These are phyloP conservation scores for Linepithema humile DNA, from an alignment of 1,140 invertebrate species.

Conservation along the genomic window DNA sequence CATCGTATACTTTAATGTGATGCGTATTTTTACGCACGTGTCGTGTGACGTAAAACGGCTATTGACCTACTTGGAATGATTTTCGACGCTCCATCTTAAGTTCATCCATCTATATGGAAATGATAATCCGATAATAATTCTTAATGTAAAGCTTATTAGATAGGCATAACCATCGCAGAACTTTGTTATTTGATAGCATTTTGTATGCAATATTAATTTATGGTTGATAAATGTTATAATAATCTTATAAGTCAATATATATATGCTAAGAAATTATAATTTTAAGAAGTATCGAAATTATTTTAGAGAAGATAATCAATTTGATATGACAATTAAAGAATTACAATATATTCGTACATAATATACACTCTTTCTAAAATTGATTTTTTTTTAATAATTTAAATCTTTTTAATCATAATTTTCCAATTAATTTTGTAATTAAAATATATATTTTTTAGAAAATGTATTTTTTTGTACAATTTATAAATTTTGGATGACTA, in stretches of 20 bases:
- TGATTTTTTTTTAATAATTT: not conserved
- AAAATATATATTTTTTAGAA: not conserved
- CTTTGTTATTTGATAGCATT: not conserved
- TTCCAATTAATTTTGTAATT: not conserved
- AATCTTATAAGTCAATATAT: not conserved
- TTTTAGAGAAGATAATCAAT: too few relatives aligned
- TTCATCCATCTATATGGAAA: constrained; percentile 2
- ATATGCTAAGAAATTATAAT: too few relatives aligned
- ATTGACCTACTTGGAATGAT: constrained; percentile 3
- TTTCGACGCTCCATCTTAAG: not conserved
- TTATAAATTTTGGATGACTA: not conserved
- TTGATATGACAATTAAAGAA: not conserved
- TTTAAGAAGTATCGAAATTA: too few relatives aligned
- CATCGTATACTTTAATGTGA: not conserved
- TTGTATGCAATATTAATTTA: not conserved
- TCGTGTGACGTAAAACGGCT: not conserved
- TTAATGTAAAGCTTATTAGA: constrained; percentile 4
- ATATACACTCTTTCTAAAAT: not conserved
- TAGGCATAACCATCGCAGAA: not conserved
- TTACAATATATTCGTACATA: not conserved
- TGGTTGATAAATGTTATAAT: not conserved
- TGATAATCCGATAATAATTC: constrained; percentile 15
- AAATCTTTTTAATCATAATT: not conserved
- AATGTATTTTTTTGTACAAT: not conserved
- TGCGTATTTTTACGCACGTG: not conserved